Evolutionary conservation across 2,888 invertebrate genomes (phyloP).

Genomic region (Phyllotreta cruciferae): DNA sequence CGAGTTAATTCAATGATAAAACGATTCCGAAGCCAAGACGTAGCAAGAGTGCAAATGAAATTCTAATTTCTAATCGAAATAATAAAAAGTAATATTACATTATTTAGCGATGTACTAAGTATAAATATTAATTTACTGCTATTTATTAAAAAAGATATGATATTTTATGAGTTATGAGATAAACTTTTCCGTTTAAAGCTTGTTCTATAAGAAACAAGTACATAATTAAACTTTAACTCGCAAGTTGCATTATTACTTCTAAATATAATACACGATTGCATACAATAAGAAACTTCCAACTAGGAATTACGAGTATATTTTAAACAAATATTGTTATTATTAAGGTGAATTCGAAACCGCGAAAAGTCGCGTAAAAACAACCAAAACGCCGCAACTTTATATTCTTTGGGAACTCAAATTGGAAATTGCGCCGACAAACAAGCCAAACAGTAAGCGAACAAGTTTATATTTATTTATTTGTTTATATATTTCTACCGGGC

Average conservation of each 20-base stretch:
- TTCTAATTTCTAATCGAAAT: neutral
- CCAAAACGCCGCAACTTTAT: constrained; percentile 32
- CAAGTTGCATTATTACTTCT: too few species aligned
- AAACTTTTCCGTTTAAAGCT: too few species aligned
- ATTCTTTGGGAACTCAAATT: constrained; percentile 34
- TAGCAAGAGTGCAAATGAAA: neutral
- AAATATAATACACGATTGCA: too few species aligned
- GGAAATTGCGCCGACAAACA: constrained; percentile 36
- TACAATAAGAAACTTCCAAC: too few species aligned
- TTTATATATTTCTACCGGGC: constrained; percentile 27
- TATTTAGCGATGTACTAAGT: too few species aligned
- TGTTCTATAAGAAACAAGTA: too few species aligned
- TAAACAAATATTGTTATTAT: constrained; percentile 21
- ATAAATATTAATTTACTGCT: too few species aligned
- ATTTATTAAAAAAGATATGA: too few species aligned
- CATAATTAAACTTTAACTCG: too few species aligned
- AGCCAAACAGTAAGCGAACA: constrained; percentile 31
- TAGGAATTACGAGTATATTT: constrained; percentile 13
- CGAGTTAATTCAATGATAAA: constrained; percentile 17
- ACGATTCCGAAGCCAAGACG: neutral
- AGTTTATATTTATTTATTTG: constrained; percentile 40
- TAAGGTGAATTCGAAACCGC: constrained; percentile 23
- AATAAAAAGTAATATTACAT: too few species aligned
- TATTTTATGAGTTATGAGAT: too few species aligned
- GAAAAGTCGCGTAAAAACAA: constrained; percentile 20